These are phyloP conservation scores for Alcedo quadribrachys DNA, from an alignment of 2,797 vertebrate genomes.

Conservation along the genomic window DNA sequence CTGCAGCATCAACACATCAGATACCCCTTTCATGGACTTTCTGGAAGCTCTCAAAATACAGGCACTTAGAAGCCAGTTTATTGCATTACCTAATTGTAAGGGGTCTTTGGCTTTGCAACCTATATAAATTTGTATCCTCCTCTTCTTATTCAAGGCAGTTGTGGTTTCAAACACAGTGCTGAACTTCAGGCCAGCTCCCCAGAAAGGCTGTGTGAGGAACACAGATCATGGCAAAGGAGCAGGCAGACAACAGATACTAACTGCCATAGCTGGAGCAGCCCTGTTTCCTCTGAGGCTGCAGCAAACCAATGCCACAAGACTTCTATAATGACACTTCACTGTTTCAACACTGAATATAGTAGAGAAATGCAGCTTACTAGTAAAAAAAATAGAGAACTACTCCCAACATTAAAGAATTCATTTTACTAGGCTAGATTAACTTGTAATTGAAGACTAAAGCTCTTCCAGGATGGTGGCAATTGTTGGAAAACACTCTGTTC, in stretches of 20 bases:
- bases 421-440: not conserved
- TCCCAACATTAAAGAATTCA: not conserved
- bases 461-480: not conserved
- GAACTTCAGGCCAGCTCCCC: not conserved
- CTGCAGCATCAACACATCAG: not conserved
- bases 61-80: not conserved
- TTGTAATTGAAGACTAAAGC: not conserved
- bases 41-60: not conserved
- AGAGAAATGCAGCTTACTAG: not conserved
- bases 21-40: not conserved
- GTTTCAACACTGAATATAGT: not conserved
- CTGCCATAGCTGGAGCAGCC: not conserved
- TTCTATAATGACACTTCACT: not conserved
- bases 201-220: rapidly evolving
- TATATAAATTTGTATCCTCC: not conserved
- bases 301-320: not conserved
- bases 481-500: not conserved
- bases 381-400: not conserved
- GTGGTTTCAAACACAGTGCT: not conserved
- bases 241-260: not conserved
- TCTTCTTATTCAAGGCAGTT: not conserved
- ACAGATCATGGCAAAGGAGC: rapidly evolving
- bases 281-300: not conserved
- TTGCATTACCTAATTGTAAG: not conserved
- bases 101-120: not conserved